Percentiles rank a stretch among this genome's conserved stretches.
Conservation (phyloP, 2,797 vertebrate species). For the Botia kubotai region DNA sequence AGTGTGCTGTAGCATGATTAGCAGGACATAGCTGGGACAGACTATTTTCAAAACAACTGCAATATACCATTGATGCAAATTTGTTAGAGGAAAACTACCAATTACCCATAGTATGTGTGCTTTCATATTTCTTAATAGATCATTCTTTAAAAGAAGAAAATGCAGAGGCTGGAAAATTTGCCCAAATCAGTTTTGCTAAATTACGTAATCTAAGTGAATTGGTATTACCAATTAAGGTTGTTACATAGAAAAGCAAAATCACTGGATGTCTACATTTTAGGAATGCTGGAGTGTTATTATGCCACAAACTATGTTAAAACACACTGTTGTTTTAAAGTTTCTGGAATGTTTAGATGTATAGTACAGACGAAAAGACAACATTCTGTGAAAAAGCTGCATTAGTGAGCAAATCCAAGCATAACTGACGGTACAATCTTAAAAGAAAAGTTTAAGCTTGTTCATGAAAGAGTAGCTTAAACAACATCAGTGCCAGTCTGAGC, state of each 20-base stretch:
- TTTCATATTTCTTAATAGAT: conserved; percentile 13
- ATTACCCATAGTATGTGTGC: too few species aligned
- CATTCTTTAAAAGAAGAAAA: not conserved
- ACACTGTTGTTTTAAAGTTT: not conserved
- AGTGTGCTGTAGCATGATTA: too few species aligned
- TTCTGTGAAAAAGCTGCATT: not conserved
- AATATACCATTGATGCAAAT: not conserved
- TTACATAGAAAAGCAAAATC: not conserved
- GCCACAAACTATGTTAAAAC: not conserved
- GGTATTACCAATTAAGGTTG: conserved; percentile 15
- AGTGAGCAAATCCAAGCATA: not conserved
- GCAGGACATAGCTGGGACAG: not conserved
- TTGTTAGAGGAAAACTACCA: not conserved
- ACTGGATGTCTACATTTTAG: not conserved
- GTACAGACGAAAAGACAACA: not conserved
- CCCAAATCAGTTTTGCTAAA: not conserved
- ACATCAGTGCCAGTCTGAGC: not conserved
- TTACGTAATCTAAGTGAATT: not conserved
- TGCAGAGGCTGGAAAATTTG: not conserved
- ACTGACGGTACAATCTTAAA: too few species aligned
- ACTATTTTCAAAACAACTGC: conserved; percentile 3
- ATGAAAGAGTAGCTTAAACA: too few species aligned
- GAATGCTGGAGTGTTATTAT: not conserved
- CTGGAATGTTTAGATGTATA: not conserved
- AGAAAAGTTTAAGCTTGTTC: too few species aligned